Percentiles rank a stretch among this genome's conserved stretches.
Conservation (phyloP, 1,140 invertebrate genomes). For the Macrotrachela quadricornifera region DNA sequence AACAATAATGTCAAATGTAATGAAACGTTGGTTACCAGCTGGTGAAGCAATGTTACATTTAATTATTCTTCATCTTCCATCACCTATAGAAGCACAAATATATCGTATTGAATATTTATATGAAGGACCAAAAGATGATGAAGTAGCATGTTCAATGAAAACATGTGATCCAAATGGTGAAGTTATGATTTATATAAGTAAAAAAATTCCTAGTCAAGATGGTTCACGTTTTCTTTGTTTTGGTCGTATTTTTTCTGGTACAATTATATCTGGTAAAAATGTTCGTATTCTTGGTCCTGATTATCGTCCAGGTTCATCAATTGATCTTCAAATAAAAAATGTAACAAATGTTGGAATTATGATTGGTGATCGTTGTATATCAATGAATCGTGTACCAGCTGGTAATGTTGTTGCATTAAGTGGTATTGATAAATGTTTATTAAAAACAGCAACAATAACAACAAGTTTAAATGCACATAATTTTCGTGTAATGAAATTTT, state of each 20-base stretch:
- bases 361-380: slow-evolving; percentile 99
- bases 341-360: slow-evolving; percentile 69
- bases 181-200: slow-evolving; percentile 99
- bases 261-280: slow-evolving; percentile 70
- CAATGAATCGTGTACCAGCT: slow-evolving; percentile 94
- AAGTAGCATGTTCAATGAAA: slow-evolving; percentile 36
- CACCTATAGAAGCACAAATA: slow-evolving; percentile 89
- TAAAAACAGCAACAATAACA: slow-evolving; percentile 96
- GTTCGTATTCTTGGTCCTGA: slow-evolving; percentile 62
- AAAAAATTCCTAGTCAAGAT: slow-evolving; percentile 98
- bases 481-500: slow-evolving; percentile 68
- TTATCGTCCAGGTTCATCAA: slow-evolving; percentile 80
- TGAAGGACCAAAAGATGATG: slow-evolving; percentile 35
- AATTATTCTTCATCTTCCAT: slow-evolving; percentile 97
- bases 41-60: slow-evolving; percentile 97
- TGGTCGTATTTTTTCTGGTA: slow-evolving; percentile 95
- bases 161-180: slow-evolving; percentile 83
- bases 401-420: slow-evolving; percentile 99
- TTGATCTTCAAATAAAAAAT: slow-evolving; percentile 33
- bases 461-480: slow-evolving; percentile 99
- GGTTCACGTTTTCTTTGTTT: slow-evolving; percentile 92
- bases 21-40: slow-evolving; percentile 95
- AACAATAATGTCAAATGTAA: slow-evolving; percentile 40
- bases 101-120: slow-evolving; percentile 97
- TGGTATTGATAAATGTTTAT: slow-evolving; percentile 94